Base-by-base conservation (phyloP, 2,113 vertebrate species). In the Poeciliopsis retropinna region DNA sequence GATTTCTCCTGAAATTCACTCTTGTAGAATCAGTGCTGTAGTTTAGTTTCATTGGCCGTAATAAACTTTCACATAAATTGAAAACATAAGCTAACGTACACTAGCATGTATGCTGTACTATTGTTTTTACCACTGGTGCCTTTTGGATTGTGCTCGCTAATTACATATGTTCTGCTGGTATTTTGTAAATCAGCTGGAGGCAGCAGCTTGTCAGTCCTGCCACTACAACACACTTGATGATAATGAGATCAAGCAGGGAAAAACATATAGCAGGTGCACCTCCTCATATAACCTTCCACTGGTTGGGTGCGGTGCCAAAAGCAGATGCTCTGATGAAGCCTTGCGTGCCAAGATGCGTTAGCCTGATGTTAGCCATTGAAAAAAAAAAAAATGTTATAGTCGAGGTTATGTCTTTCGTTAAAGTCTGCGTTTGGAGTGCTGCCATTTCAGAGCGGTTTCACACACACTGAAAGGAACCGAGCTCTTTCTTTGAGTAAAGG, bases 211-310 rank as follows among this genome's bases (percentile, higher is more conserved):
- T 84, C 87, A 79, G 47, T 75, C 65, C 75, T 75, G 65, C 34
- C 60, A 80, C 85, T 31, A 64, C 74, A 66, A 28, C 70, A 81
- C 63, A 44, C 80, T 85, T 87, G 85, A 89, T 83, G 82, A 74
- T 68, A 82, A 87, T 82, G 71, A 86, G 81, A 87, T 67, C 34
- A 84, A 84, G 79, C 88, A 85, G 67, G 82, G 71, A 86, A 78
- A 81, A 85, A 77, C 72, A 70, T 86, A 86, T 75, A 89, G 85
- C 87, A 89, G 88, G 88, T 89, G 85, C 61, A 19, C 73, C 85
- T 87, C 78, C 80, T 84, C 82, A 72, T 81, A 60, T 82, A 90
- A 89, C 83, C 80, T 82, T 89, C 76, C 32, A 60, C 82, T 85
- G 87, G 80, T 81, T 73, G 78, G 72, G 39, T 82, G 76, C 76